phyloP scores from a whole-genome alignment of 1,140 invertebrate genomes.

The Zaprionus kolodkinae region DNA sequence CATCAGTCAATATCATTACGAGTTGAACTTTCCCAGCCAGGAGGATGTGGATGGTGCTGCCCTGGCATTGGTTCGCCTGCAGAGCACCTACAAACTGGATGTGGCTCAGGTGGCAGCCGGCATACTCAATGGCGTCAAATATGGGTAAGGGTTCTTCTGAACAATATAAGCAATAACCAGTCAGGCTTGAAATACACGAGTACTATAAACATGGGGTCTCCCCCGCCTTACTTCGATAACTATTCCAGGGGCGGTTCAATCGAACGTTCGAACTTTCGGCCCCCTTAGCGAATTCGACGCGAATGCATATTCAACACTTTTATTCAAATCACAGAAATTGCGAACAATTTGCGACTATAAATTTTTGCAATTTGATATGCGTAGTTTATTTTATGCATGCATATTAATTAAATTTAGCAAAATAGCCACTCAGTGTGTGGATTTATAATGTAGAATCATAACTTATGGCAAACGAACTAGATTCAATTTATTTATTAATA shows the following conservation, averaged over 20 bases:
- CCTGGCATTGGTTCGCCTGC: conserved; percentile 95
- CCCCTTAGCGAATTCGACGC: not conserved
- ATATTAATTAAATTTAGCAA: not conserved
- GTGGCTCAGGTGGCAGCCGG: conserved; percentile 95
- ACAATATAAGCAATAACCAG: conserved; percentile 71
- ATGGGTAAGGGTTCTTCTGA: conserved; percentile 87
- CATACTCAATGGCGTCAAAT: conserved; percentile 92
- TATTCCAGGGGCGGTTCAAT: conserved; percentile 32
- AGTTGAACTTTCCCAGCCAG: conserved; percentile 92
- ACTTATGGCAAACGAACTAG: conserved; percentile 3
- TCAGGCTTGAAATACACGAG: conserved; percentile 67
- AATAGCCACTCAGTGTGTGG: not conserved
- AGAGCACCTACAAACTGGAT: conserved; percentile 98
- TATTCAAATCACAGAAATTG: not conserved
- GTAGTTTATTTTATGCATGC: not conserved
- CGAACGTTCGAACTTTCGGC: not conserved
- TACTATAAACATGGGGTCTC: conserved; percentile 21
- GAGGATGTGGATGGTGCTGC: conserved; percentile 97
- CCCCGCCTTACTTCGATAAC: not conserved
- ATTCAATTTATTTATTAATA: not conserved
- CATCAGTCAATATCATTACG: conserved; percentile 85
- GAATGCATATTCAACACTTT: not conserved
- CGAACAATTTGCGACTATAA: conserved; percentile 5
- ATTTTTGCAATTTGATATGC: conserved; percentile 1
- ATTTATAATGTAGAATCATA: conserved; percentile 8